Evolutionary conservation across 2,113 vertebrate genomes (phyloP).

Genomic region (Ceuthmochares aereus): DNA sequence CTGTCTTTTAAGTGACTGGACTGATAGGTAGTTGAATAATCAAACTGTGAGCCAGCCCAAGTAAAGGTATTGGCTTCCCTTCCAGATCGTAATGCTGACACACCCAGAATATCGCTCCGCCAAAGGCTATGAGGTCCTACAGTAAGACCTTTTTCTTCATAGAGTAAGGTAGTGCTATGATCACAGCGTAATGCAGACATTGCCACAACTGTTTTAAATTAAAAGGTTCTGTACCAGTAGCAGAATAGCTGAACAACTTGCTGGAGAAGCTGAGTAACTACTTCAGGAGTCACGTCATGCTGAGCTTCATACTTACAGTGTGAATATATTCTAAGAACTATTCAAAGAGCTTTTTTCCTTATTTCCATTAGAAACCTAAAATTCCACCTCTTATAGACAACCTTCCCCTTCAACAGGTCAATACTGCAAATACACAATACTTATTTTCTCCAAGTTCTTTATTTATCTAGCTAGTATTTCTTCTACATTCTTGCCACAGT

Average conservation of each 20-base stretch:
- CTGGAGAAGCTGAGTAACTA: background rate
- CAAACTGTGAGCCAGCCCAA: background rate
- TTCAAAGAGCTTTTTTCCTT: background rate
- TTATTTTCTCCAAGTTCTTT: background rate
- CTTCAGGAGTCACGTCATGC: background rate
- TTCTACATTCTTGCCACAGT: background rate
- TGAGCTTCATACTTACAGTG: background rate
- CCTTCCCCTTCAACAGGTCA: background rate
- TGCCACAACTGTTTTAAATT: accelerated
- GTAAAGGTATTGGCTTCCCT: background rate
- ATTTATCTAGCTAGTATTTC: background rate
- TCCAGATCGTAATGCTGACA: background rate
- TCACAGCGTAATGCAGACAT: background rate
- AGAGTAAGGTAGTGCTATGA: background rate
- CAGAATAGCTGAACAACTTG: background rate
- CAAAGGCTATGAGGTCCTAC: background rate
- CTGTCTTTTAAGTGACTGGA: background rate
- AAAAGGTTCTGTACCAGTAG: background rate
- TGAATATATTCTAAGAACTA: background rate
- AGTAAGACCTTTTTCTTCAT: background rate
- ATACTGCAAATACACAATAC: background rate
- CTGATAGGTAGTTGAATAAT: background rate
- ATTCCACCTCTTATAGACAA: background rate
- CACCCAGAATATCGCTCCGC: background rate
- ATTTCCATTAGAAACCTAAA: background rate